Base-by-base conservation (phyloP, 2,888 invertebrate genomes). In the Mesorhabditis sp. region DNA sequence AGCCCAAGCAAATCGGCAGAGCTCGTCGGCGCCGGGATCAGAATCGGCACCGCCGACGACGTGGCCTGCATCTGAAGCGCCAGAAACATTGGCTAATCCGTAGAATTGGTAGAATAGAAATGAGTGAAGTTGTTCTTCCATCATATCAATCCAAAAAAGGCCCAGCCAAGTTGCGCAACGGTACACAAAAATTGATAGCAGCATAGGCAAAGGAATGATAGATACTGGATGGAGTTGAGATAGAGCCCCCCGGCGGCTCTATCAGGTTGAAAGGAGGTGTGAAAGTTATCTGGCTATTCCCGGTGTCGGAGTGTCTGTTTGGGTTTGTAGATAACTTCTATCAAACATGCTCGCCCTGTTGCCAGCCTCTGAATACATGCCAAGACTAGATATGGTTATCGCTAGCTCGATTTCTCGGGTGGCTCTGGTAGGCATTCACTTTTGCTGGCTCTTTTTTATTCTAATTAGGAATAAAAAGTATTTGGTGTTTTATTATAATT, bases 261-360 rank as follows among this genome's bases (percentile, higher is more conserved):
- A 28, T 28, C 28, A 28, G 28, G 28, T 28, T 28, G 58, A n/a
- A n/a, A n/a, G n/a, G n/a, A 50, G 58, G 58, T 50, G 58, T 50
- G 58, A 50, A 50, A 50, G 58, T 50, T 50, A 50, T 50, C 58
- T 50, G n/a, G 58, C 58, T 50, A 50, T 50, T n/a, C 7, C 58
- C 7, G 58, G 10, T 50, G n/a, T 50, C 58, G 1, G 10, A 50
- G 58, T n/a, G n/a, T 13, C n/a, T n/a, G 7, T 50, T n/a, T n/a
- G 28, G 28, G 28, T 28, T 28, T 28, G 28, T 28, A 28, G 28
- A 28, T 28, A 28, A 28, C 28, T 28, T 28, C 28, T 28, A 28
- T 28, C 28, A 28, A 28, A 28, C 58, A 50, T 50, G 7, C 58
- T 50, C 58, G 10, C 58, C 7, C 7, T 50, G 10, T 50, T 50